Base-by-base conservation (phyloP, 1,140 invertebrate genomes). In the Lysiphlebus fabarum region DNA sequence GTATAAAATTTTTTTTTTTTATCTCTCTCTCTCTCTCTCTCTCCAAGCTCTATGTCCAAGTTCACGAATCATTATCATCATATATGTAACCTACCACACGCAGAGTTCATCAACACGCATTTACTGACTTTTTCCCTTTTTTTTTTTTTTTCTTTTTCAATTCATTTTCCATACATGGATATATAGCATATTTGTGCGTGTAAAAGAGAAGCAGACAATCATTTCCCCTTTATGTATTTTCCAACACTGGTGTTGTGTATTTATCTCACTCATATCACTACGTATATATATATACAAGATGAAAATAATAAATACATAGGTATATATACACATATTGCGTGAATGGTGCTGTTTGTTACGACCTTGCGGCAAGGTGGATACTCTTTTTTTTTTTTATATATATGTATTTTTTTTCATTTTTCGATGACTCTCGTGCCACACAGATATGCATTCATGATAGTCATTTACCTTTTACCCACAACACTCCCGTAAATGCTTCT, bases 311-410 rank as follows among this genome's bases (percentile, higher is more conserved):
- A n/a, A n/a, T 53, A 40, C 12, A 17, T 42, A 58, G 12, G 34
- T n/a, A 36, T 49, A 37, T 56, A 40, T 55, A 55, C 42, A 42
- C 40, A 56, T 56, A 56, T 63, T 64, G 59, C 62, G 59, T 64
- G 62, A 61, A 64, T 64, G 59, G 59, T 50, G 54, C 51, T 55
- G 58, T 55, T 55, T 59, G 62, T 61, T 64, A 58, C 59, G 62
- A 64, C 62, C 62, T 64, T 64, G 62, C 59, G 59, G 56, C 62
- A 63, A 61, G 51, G 53, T 61, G 59, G 58, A 63, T 55, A 48
- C n/a, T 54, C 14, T 44, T 47, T 44, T 63, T 53, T 53, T 53
- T 47, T 44, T 56, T 53, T 53, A 33, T 61, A 17, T 55, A n/a
- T n/a, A n/a, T n/a, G n/a, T n/a, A n/a, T 53, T 41, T 53, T 56